These are phyloP conservation scores for Willisornis vidua DNA, from an alignment of 2,113 vertebrate genomes.

Conservation along the genomic window DNA sequence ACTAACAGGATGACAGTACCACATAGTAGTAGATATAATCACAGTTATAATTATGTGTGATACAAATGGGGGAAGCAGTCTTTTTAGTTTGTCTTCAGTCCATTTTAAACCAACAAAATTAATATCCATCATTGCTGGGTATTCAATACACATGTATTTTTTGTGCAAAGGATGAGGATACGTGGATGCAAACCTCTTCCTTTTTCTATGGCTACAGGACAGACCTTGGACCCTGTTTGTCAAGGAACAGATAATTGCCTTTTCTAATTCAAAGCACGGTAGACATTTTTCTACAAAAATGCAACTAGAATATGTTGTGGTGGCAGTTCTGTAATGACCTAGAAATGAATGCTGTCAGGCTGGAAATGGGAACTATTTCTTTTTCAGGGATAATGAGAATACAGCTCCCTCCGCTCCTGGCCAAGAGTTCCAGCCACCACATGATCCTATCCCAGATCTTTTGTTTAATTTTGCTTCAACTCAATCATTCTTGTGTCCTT, in stretches of 20 bases:
- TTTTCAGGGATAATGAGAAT: background rate
- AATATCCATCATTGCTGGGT: background rate
- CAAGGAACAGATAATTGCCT: background rate
- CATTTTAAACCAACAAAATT: background rate
- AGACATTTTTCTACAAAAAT: background rate
- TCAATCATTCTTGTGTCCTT: slow-evolving; percentile 1
- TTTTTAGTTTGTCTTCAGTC: background rate
- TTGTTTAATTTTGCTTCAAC: slow-evolving; percentile 48
- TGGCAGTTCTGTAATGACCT: background rate
- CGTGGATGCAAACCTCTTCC: rapidly evolving
- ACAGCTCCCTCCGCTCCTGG: background rate
- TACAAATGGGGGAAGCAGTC: background rate
- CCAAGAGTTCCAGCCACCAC: background rate
- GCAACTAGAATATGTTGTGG: background rate
- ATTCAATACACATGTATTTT: rapidly evolving
- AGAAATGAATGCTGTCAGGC: slow-evolving; percentile 20
- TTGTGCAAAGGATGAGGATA: background rate
- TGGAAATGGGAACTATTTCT: slow-evolving; percentile 28
- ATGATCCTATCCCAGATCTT: background rate
- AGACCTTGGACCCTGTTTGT: background rate
- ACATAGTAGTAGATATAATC: background rate
- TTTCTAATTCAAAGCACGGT: background rate
- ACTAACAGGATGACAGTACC: background rate
- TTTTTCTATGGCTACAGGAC: background rate
- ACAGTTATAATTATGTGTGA: background rate